Conservation (phyloP, 2,113 vertebrate species). For the Rhea americana region DNA sequence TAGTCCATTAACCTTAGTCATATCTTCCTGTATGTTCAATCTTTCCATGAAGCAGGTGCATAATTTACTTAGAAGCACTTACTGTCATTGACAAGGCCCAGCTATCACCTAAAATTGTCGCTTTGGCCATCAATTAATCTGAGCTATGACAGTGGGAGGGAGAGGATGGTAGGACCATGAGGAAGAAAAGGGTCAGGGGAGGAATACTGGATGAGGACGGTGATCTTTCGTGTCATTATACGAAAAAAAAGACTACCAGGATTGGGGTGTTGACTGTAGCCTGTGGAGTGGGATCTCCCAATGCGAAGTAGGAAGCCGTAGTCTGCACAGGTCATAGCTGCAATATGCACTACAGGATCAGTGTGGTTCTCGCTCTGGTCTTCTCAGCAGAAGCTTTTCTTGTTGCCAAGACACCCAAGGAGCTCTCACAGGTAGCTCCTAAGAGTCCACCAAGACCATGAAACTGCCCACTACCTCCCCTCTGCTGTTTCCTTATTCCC, state of each 20-base stretch:
- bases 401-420: background rate
- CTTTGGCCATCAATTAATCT: slow-evolving; percentile 7
- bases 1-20: slow-evolving; percentile 63
- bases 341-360: fast-evolving
- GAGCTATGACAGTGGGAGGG: background rate
- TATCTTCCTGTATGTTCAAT: slow-evolving; percentile 33
- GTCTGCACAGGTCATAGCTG: background rate
- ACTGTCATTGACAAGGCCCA: slow-evolving; percentile 43
- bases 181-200: background rate
- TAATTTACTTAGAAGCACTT: slow-evolving; percentile 63
- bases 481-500: background rate
- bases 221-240: background rate
- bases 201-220: fast-evolving
- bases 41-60: slow-evolving; percentile 34
- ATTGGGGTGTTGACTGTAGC: background rate
- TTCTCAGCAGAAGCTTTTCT: background rate
- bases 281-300: fast-evolving
- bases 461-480: background rate
- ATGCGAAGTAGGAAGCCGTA: background rate
- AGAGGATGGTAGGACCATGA: background rate
- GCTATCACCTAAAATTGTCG: background rate
- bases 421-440: background rate
- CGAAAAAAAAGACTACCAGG: no score
- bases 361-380: background rate
- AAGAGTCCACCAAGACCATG: background rate